A percentile compares a stretch with the other conserved stretches of the same genome.
phyloP scores from a whole-genome alignment of 2,797 vertebrate species.

The Tinamus major region DNA sequence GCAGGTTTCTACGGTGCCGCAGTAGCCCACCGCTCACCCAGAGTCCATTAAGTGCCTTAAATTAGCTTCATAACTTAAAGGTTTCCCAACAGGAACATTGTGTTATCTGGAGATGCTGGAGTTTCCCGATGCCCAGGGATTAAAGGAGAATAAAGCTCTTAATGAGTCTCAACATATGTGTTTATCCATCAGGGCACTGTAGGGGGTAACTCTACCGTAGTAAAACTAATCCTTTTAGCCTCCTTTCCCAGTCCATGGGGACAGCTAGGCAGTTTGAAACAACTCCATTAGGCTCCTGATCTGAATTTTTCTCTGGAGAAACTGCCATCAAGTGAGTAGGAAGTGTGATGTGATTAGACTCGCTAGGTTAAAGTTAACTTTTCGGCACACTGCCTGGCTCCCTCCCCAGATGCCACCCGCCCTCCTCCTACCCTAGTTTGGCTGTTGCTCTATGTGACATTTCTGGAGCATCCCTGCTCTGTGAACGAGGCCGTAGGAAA shows the following conservation, averaged over 20 bases:
- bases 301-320: neutral
- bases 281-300: neutral
- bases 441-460: accelerated
- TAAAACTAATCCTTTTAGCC: neutral
- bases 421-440: neutral
- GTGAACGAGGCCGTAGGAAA: neutral
- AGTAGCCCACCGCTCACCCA: neutral
- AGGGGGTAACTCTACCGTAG: neutral
- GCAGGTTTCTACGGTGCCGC: neutral
- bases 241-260: neutral
- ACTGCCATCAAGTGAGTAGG: neutral
- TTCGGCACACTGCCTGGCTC: neutral
- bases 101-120: neutral
- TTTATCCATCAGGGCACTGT: neutral
- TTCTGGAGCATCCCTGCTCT: accelerated
- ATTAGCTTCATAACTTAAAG: neutral
- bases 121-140: neutral
- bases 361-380: neutral
- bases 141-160: neutral
- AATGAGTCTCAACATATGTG: neutral
- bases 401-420: neutral
- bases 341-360: accelerated
- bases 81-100: neutral
- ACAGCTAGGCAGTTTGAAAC: accelerated
- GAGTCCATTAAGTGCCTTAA: neutral